Evolutionary conservation across 2,113 vertebrate genomes (phyloP), one percentile per base, ranked within the genome.

Genomic region (Albula glossodonta): DNA sequence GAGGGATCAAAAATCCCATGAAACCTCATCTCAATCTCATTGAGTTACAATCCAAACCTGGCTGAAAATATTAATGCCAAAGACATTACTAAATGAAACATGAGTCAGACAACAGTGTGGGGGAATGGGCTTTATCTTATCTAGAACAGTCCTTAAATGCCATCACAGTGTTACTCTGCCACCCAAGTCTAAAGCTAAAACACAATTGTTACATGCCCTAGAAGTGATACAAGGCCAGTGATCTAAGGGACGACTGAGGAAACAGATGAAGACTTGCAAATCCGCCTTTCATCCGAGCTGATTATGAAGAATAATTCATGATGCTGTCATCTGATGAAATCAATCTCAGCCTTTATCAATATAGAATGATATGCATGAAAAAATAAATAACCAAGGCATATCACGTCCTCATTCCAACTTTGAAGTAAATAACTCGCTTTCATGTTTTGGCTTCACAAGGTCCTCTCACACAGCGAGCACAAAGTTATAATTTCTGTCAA

Each of bases 261-360:
- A 74, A 74, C 70, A 83, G 41, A 70, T 83, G 81, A 56, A 60
- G 80, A 66, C 31, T 2, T 63, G 66, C 84, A 85, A 57, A 87
- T 77, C 13, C 60, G 63, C 66, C 19, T 86, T 78, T 84, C 83
- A 86, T 88, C 63, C 56, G 66, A 78, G 51, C 49, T 7, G 49
- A 84, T 88, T 66, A 81, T 57, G 84, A 50, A 78, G 82, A 88
- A 81, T 82, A 86, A 84, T 88, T 88, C 60, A 85, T 88, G 74
- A 25, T 31, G 66, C 56, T 83, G 51, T 80, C 85, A 74, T 84
- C 82, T 84, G 82, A 88, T 86, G n/a, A 82, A 86, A 78, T 88
- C 85, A 78, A 78, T 84, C 82, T 78, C 13, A 60, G 63, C 63
- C 17, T 70, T 10, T 22, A 31, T 74, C 5, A 31, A 2, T 9